Evolutionary conservation across 2,888 invertebrate species (phyloP).

Genomic region (Elysia crispata): DNA sequence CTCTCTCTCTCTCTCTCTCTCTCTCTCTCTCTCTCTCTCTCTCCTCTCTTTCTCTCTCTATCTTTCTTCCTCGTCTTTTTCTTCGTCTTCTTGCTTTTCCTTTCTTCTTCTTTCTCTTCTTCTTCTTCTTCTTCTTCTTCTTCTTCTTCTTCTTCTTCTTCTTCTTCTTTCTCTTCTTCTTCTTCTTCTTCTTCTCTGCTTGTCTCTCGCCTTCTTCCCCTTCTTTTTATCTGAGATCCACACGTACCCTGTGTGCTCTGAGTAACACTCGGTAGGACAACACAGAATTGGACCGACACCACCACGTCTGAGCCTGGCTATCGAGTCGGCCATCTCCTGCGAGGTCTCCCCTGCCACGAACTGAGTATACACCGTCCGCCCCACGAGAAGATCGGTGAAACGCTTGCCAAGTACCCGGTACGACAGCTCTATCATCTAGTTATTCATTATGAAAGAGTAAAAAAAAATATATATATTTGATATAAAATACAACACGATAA

Average conservation of each 20-base stretch:
- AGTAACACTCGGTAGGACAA: constrained; percentile 73
- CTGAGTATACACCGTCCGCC: constrained; percentile 78
- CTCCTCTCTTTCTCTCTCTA: not conserved
- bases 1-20: too few relatives aligned
- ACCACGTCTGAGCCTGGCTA: constrained; percentile 61
- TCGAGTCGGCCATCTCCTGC: constrained; percentile 65
- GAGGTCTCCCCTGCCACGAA: constrained; percentile 78
- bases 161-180: too few relatives aligned
- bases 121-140: too few relatives aligned
- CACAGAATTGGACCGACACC: constrained; percentile 76
- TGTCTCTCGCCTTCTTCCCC: too few relatives aligned
- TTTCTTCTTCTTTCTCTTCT: constrained; percentile 5
- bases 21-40: too few relatives aligned
- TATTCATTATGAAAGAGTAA: too few relatives aligned
- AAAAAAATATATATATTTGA: too few relatives aligned
- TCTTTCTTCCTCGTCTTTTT: constrained; percentile 16
- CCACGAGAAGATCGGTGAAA: constrained; percentile 69
- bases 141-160: too few relatives aligned
- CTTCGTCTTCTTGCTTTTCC: not conserved
- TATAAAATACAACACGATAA: too few relatives aligned
- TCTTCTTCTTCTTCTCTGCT: too few relatives aligned
- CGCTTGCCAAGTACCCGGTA: constrained; percentile 66
- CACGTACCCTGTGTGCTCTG: too few relatives aligned
- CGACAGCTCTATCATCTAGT: constrained; percentile 64
- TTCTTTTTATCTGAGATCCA: too few relatives aligned